Evolutionary conservation across 2,888 invertebrate genomes (phyloP).

Genomic region (Macropis europaea): DNA sequence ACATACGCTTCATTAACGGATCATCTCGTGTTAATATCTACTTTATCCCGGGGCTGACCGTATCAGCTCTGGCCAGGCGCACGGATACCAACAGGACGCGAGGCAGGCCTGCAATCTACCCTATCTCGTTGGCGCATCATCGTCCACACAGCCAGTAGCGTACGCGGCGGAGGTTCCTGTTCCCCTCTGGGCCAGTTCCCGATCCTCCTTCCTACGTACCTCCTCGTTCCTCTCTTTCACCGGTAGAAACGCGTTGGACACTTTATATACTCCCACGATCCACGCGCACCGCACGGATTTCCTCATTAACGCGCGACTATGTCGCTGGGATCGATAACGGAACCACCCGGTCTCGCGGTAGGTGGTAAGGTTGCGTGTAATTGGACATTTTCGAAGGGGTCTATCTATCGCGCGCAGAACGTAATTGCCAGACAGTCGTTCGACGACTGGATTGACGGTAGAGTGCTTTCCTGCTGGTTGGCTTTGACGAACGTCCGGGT

Average conservation of each 20-base stretch:
- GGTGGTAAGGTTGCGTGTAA: slow-evolving; percentile 56
- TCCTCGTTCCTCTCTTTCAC: slow-evolving; percentile 32
- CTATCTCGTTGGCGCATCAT: slow-evolving; percentile 73
- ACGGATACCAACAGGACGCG: slow-evolving; percentile 63
- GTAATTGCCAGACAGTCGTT: slow-evolving; percentile 44
- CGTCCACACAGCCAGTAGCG: slow-evolving; percentile 70
- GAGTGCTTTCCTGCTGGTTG: slow-evolving; percentile 20
- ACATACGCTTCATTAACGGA: slow-evolving; percentile 80
- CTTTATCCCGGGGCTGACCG: slow-evolving; percentile 80
- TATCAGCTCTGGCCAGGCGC: slow-evolving; percentile 79
- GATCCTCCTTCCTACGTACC: slow-evolving; percentile 5
- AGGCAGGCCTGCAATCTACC: slow-evolving; percentile 71
- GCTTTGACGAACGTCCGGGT: slow-evolving; percentile 4
- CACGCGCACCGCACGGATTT: slow-evolving; percentile 39
- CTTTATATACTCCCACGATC: slow-evolving; percentile 52
- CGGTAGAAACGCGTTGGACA: slow-evolving; percentile 52
- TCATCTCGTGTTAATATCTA: slow-evolving; percentile 80
- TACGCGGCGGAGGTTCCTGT: too few relatives aligned
- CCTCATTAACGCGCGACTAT: slow-evolving; percentile 57
- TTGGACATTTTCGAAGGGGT: slow-evolving; percentile 49
- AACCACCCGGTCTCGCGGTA: slow-evolving; percentile 42
- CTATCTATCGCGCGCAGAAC: slow-evolving; percentile 37
- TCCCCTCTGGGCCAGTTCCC: slow-evolving; percentile 41
- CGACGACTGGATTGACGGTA: slow-evolving; percentile 21
- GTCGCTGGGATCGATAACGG: slow-evolving; percentile 53